Base-by-base conservation (phyloP, 92 coral and sea anemone species). In the Parazoanthus atlanticus region DNA sequence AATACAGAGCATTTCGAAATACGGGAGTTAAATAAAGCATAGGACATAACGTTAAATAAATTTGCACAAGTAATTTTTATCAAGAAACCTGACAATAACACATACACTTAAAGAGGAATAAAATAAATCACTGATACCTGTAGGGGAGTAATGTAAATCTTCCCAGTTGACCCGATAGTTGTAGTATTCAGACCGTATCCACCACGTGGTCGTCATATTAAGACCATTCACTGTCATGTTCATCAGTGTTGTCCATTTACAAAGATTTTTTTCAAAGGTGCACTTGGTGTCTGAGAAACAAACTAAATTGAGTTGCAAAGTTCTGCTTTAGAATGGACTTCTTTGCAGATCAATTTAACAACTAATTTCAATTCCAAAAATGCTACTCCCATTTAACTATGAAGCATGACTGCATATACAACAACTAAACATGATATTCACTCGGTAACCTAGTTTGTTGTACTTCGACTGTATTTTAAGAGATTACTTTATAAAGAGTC, bases 191-290 rank as follows among this genome's bases (percentile, higher is more conserved):
- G 11, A 17, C 8, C 49, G 8, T 74, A 49, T 73, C 65, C 26
- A 33, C 95, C 95, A 93, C 15, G 91, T 91, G 16, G 75, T 88
- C 23, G 95, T 91, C 87, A 91, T 92, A 70, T 93, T 73, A 8
- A 33, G 65, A 12, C 93, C 91, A 49, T 86, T 65, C 69, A 93
- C 69, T n/a, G 93, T 67, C 85, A 91, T 23, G 88, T 91, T 88
- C 21, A 30, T 34, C 16, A 85, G 81, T 34, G 95, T 74, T 47
- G 81, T 82, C 95, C 95, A 93, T 17, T 79, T 89, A 49, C 95
- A 93, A 43, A 88, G 41, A 23, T 81, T 89, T 13, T 10, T 36
- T 11, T 93, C 92, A 79, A 81, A 93, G 0, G 89, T 93, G 52
- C 95, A 93, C 6, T 91, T 91, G 0, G 30, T 49, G 38, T 78